A percentile compares a stretch with the other conserved stretches of the same genome.
Conservation (phyloP, 2,888 invertebrate species). For the Drosophila colorata region DNA sequence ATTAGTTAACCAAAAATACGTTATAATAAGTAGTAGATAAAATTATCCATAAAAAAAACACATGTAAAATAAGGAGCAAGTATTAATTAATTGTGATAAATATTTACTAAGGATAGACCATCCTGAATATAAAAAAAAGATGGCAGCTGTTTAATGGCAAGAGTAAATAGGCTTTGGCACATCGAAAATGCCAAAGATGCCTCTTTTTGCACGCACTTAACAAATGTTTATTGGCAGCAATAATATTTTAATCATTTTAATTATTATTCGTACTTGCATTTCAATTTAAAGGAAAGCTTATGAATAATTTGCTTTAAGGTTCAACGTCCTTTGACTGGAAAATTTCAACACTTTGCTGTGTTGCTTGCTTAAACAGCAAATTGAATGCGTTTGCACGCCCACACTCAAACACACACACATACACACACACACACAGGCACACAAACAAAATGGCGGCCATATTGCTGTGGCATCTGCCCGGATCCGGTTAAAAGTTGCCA, state of each 20-base stretch:
- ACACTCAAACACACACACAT: neutral
- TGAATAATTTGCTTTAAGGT: constrained; percentile 36
- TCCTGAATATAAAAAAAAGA: too few relatives aligned
- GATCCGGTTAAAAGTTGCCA: constrained; percentile 9
- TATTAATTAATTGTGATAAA: too few relatives aligned
- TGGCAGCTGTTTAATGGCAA: too few relatives aligned
- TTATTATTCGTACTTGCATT: constrained; percentile 15
- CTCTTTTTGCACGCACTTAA: too few relatives aligned
- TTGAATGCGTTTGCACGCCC: neutral
- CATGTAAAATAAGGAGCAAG: too few relatives aligned
- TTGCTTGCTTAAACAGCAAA: constrained; percentile 12
- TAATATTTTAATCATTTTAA: constrained; percentile 7
- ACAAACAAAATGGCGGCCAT: constrained; percentile 44
- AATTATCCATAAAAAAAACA: too few relatives aligned
- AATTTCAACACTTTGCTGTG: constrained; percentile 18
- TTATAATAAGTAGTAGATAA: too few relatives aligned
- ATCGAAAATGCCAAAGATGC: too few relatives aligned
- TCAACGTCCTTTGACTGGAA: constrained; percentile 33
- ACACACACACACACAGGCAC: neutral
- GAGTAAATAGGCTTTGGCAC: too few relatives aligned
- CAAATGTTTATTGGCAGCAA: constrained; percentile 1
- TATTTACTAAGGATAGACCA: too few relatives aligned
- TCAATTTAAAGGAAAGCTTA: constrained; percentile 1
- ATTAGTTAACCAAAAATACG: too few relatives aligned
- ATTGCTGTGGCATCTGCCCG: constrained; percentile 16